Conservation (phyloP, 1,140 invertebrate species). For the Laodelphax striatellus region DNA sequence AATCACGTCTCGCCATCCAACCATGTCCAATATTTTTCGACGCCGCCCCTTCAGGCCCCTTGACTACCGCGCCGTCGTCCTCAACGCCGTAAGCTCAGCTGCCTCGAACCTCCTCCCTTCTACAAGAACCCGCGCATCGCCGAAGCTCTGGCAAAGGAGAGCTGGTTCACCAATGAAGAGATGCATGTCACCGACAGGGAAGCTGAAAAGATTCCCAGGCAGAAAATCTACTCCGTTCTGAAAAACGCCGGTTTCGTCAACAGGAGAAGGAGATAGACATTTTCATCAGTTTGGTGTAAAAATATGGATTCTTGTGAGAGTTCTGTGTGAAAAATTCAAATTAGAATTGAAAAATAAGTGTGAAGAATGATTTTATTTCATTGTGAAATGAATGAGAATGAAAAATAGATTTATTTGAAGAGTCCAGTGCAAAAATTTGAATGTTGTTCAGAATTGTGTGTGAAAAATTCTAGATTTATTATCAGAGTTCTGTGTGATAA, state of each 20-base stretch:
- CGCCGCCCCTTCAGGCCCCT: not conserved
- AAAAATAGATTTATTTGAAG: no score
- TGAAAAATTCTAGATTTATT: no score
- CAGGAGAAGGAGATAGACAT: constrained; percentile 4
- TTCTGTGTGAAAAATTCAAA: not conserved
- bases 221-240: constrained; percentile 58
- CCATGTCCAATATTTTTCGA: not conserved
- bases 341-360: no score
- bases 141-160: constrained; percentile 55
- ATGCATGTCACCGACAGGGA: constrained; percentile 52
- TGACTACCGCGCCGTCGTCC: constrained; percentile 42
- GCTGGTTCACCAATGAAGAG: constrained; percentile 44
- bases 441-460: no score
- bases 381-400: no score
- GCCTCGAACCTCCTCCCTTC: constrained; percentile 50
- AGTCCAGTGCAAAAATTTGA: no score
- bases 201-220: constrained; percentile 62
- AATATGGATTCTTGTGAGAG: no score
- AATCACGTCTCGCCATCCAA: constrained; percentile 8
- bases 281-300: no score
- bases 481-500: no score
- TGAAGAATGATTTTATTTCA: no score
- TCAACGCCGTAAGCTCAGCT: constrained; percentile 40
- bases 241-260: constrained; percentile 50
- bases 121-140: constrained; percentile 63